Conservation (phyloP, 2,113 vertebrate species). For the Carettochelys insculpta region DNA sequence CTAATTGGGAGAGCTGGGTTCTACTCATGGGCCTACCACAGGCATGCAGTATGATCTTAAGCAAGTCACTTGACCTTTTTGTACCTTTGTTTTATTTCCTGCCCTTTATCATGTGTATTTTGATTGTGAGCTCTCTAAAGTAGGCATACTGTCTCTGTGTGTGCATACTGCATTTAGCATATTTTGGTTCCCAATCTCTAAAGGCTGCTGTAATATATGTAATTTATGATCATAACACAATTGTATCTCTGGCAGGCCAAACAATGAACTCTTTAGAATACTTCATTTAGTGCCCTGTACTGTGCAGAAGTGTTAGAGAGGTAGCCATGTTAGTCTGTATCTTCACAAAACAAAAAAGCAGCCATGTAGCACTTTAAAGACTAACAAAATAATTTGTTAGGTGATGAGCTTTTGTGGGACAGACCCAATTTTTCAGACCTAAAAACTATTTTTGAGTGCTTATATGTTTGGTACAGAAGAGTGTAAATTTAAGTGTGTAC, state of each 20-base stretch:
- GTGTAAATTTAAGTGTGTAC: background rate
- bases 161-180: background rate
- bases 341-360: too few relatives aligned
- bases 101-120: background rate
- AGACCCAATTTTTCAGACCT: too few relatives aligned
- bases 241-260: background rate
- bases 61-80: background rate
- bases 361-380: too few relatives aligned
- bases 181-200: background rate
- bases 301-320: background rate
- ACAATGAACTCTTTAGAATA: background rate
- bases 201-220: background rate
- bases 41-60: background rate
- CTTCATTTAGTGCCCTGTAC: background rate
- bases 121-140: background rate
- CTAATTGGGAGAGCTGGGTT: background rate
- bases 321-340: too few relatives aligned
- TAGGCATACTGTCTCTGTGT: background rate
- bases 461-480: background rate
- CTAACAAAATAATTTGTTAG: too few relatives aligned
- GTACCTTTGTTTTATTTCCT: background rate
- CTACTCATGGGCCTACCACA: background rate
- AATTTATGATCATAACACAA: background rate
- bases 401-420: too few relatives aligned
- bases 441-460: too few relatives aligned